Evolutionary conservation across 2,888 invertebrate species (phyloP), one percentile per base, ranked within the genome.

Genomic region (Capitulum mitella): DNA sequence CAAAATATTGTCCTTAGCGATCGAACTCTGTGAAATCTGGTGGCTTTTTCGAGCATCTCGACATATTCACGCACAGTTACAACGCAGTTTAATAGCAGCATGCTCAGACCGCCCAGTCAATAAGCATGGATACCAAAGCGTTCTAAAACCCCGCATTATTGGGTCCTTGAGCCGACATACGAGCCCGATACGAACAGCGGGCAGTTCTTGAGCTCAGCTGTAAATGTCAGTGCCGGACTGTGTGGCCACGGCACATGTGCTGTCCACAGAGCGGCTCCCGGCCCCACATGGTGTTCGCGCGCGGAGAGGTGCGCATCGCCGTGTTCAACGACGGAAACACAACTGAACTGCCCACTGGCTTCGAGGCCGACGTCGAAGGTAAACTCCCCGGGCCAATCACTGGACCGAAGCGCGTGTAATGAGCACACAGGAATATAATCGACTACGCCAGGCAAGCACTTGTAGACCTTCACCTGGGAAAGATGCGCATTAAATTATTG

Each of bases 201-300:
- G 22, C 5, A 6, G 51, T 22, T 1, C 5, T 51, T 22, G 22
- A 6, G 19, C 0, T 26, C 26, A 22, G 51, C 6, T 26, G 3
- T 58, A 54, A 26, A 26, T 22, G 6, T 54, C 26, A 14, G 46
- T 6, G 6, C 46, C 46, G 26, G 26, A 54, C 54, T 54, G 54
- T 19, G 14, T 1, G 48, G 14, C 16, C 48, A 26, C 19, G 6
- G 22, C 26, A 8, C 26, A 22, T 54, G n/a, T 10, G 0, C 10
- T 58, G 58, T 10, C 70, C 70, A 14, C 80, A 83, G 82, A 79
- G 81, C 70, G 82, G 82, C 16, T 77, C 80, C 8, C 80, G 83
- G 14, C 82, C 82, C 1, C 83, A 83, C 79, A 82, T 83, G 48
- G 83, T 83, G 46, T 83, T 83, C 78, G 83, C 83, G n/a, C 81